Base-by-base conservation (phyloP, 2,888 invertebrate genomes). In the Lottia scabra region DNA sequence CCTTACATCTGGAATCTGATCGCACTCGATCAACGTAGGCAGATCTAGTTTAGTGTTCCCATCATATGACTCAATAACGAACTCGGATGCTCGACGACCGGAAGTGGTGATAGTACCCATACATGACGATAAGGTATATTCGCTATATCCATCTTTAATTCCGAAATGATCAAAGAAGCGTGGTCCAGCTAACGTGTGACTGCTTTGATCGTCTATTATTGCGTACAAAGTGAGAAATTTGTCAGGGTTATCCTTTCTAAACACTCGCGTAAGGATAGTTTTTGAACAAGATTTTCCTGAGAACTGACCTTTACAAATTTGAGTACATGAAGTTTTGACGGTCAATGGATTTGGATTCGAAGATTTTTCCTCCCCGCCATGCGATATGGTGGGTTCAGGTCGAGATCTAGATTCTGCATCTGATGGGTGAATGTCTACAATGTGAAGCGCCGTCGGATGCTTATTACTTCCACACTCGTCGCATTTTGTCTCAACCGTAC, bases 161-260 rank as follows among this genome's bases (percentile, higher is more conserved):
- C 65, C 30, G 12, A 78, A 74, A 8, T 16, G 30, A 38, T 69
- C 44, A 43, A 73, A 75, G 8, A 77, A 63, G 15, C 71, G 67
- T 64, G 71, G 13, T 19, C 23, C 63, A 1, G 69, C 76, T 6
- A 76, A 43, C 3, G 76, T 66, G 1, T 68, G 62, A 67, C 74
- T 74, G 62, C 72, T 76, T 38, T 76, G 76, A 2, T 76, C 70
- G 62, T 76, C 72, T 4, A 76, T 5, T 19, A 76, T 66, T 15
- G 74, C 72, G 63, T 74, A 74, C 8, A 27, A 26, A 23, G n/a
- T 67, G 1, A 62, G 38, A 19, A 10, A 12, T 1, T 75, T 15
- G 4, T 70, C 62, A 10, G 68, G 75, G 12, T 45, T 26, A 1
- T 26, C 68, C 13, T 30, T 19, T 13, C 27, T 62, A 45, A 44